Conservation (phyloP, 2,797 vertebrate genomes). For the Geranospiza caerulescens region DNA sequence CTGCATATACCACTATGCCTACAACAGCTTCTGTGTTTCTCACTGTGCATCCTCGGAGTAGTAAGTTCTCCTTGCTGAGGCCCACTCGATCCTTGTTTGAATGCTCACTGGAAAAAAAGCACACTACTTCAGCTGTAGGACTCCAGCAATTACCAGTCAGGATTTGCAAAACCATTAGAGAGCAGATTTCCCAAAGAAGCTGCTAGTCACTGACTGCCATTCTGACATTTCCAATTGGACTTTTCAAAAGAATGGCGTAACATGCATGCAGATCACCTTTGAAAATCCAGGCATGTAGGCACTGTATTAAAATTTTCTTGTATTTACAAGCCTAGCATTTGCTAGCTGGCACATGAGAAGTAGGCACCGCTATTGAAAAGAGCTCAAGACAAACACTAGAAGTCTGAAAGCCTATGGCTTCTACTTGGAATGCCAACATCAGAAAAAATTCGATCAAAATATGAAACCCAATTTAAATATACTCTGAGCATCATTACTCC, state of each 20-base stretch:
- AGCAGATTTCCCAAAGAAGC: background rate
- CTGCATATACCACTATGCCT: constrained; percentile 95
- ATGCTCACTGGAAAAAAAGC: constrained; percentile 79
- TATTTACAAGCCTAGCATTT: background rate
- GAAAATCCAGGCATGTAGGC: background rate
- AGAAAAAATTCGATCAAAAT: background rate
- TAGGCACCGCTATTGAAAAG: background rate
- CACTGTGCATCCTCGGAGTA: constrained; percentile 93
- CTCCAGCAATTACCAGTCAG: background rate
- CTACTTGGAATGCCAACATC: background rate
- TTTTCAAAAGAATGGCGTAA: background rate
- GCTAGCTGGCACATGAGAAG: background rate
- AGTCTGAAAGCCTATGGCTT: background rate
- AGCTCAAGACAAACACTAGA: background rate
- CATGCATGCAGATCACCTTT: background rate
- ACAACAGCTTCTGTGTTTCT: constrained; percentile 91
- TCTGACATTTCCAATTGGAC: fast-evolving
- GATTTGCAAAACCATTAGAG: background rate
- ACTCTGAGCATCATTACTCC: background rate
- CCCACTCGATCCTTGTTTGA: constrained; percentile 82
- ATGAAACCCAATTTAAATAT: background rate
- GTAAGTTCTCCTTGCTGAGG: constrained; percentile 87
- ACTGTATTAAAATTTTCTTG: background rate
- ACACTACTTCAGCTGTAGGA: background rate
- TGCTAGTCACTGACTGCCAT: background rate